Evolutionary conservation across 2,113 vertebrate species (phyloP).

Genomic region (Apaloderma vittatum): DNA sequence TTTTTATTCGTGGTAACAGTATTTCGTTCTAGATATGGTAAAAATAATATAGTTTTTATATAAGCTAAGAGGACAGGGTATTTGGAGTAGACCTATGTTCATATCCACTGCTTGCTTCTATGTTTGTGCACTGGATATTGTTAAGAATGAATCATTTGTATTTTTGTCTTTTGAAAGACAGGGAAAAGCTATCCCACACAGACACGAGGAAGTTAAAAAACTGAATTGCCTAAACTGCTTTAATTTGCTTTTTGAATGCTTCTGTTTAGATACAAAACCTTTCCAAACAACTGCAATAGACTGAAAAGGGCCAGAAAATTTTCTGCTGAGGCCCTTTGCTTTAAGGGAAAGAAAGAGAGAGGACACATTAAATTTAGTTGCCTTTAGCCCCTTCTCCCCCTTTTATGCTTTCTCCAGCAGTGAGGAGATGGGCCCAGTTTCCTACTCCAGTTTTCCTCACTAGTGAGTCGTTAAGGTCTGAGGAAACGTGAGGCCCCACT

Average conservation of each 20-base stretch:
- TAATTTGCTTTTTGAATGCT: not conserved
- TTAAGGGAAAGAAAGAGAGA: not conserved
- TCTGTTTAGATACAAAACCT: not conserved
- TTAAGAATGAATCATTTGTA: not conserved
- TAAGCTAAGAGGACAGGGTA: not conserved
- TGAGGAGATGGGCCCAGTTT: not conserved
- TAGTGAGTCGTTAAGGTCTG: not conserved
- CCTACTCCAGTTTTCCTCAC: not conserved
- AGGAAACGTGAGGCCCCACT: not conserved
- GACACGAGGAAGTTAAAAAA: not conserved
- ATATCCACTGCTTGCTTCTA: not conserved
- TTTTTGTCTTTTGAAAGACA: not conserved
- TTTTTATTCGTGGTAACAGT: not conserved
- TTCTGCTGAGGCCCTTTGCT: not conserved
- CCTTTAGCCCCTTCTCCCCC: not conserved
- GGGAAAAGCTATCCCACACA: not conserved
- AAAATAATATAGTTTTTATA: not conserved
- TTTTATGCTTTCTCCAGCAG: not conserved
- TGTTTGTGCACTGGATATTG: not conserved
- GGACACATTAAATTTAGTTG: not conserved
- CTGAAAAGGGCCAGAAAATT: not conserved
- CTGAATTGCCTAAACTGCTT: fast-evolving
- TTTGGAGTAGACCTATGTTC: not conserved
- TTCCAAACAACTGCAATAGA: not conserved
- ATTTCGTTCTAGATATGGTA: too few relatives aligned